Base-by-base conservation (phyloP, 2,797 vertebrate species). In the Urocyon cinereoargenteus region DNA sequence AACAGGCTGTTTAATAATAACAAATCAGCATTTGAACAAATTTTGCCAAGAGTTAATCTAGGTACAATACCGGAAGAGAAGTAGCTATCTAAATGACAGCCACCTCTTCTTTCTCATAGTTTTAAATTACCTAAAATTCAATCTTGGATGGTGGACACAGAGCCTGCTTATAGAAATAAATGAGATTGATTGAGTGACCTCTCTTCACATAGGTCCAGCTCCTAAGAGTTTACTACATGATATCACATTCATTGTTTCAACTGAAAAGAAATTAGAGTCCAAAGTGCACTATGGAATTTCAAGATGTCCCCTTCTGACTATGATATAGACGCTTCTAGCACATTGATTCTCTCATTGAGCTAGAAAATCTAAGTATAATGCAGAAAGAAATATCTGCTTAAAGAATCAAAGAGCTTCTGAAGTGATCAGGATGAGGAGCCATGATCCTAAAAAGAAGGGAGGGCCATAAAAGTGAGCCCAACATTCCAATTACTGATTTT, bases 1-100 rank as follows among this genome's bases (percentile, higher is more conserved):
- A 97, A 98, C 97, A 97, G 90, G 64, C 87, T 97, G 61, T 86
- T 98, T 94, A 97, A 95, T 97, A 97, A 97, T 96, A 98, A 98
- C 94, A 98, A 98, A 98, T 97, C 95, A 88, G 96, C 95, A 87
- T 94, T 97, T 97, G 96, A 96, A 66, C 90, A 93, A 97, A 97
- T 97, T 97, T 98, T 98, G 87, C 70, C 86, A 94, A 95, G 77
- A 96, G 61, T 45, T 77, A 94, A 97, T 96, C 94, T 10, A 93
- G 94, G 92, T 92, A 89, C 94, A 98, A 97, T 77, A 96, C 97
- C 93, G 73, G 45, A 98, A 95, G 77, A 68, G 96, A 97, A 97
- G 96, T 97, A 98, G 53, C n/a, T 85, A 14, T 45, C 3, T 0
- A 3, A 26, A 96, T 51, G 36, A 84, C 89, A 84, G 92, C 19